Base-by-base conservation (phyloP, 2,113 vertebrate genomes). In the Ctenodactylus gundi region DNA sequence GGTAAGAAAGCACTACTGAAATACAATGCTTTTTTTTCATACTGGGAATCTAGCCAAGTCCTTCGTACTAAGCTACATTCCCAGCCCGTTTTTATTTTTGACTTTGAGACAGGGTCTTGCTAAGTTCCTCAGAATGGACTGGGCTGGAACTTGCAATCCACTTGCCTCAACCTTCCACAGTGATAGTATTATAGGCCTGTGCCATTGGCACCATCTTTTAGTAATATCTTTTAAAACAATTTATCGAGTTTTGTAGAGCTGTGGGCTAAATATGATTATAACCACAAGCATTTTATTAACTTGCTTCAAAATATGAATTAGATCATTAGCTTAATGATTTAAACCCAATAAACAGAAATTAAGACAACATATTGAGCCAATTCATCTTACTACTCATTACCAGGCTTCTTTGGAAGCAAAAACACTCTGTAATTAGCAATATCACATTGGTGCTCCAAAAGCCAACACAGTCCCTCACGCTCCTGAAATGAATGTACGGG, bases 271-370 rank as follows among this genome's bases (percentile, higher is more conserved):
- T 93, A 34, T 84, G 51, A 95, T 88, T 89, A 83, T 86, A 93
- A 93, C 68, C 87, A 36, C 60, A 88, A 41, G 29, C 1, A 31
- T 83, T 96, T 96, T 96, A 92, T 96, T 96, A 94, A 91, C 86
- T 94, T 96, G 36, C 53, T 93, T 96, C 34, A 29, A 96, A 93
- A 94, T 96, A 93, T 81, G 60, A 75, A 95, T 94, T 88, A 94
- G 64, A 77, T 94, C 78, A 96, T 97, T 95, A 91, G 46, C 91
- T 96, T 94, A 87, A 96, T 84, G 64, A 95, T 84, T 95, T 95
- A 93, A 93, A 86, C 3, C 91, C 75, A 93, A 84, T 91, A 95
- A 95, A 88, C 93, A 92, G 85, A 96, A 97, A 91, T 85, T 84
- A 96, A 96, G 0, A 0, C 76, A 94, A 83, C 41, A 96, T 78